These are phyloP conservation scores for Protomyctophum bolini DNA, from an alignment of 2,113 vertebrate genomes.

Conservation along the genomic window DNA sequence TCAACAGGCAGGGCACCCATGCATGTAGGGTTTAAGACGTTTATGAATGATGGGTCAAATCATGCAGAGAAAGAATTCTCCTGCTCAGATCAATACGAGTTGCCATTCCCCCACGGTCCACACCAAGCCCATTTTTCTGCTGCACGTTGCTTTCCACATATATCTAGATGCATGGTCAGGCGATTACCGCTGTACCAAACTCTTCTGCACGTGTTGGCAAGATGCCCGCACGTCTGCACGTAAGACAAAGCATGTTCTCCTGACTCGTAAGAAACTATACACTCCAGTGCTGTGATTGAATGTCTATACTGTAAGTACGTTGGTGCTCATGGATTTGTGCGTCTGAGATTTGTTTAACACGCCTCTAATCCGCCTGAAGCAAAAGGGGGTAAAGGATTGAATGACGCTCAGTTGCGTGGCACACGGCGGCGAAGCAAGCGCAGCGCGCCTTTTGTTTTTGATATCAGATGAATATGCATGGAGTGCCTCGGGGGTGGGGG, in stretches of 20 bases:
- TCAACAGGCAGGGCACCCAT: no score
- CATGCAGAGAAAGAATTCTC: no score
- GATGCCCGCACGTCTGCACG: slow-evolving; percentile 26
- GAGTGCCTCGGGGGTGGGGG: slow-evolving; percentile 60
- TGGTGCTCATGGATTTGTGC: slow-evolving; percentile 60
- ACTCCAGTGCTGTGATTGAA: slow-evolving; percentile 59
- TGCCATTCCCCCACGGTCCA: no score
- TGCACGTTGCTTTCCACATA: no score
- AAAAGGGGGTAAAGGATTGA: slow-evolving; percentile 59
- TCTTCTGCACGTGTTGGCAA: not conserved
- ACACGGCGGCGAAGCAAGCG: slow-evolving; percentile 57
- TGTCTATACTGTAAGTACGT: slow-evolving; percentile 52
- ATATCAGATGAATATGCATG: slow-evolving; percentile 76
- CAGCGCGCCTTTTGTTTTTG: slow-evolving; percentile 74
- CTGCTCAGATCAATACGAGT: no score
- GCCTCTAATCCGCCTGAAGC: slow-evolving; percentile 67
- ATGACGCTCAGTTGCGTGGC: slow-evolving; percentile 55
- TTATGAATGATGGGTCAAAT: no score
- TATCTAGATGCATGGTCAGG: no score
- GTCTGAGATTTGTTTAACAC: slow-evolving; percentile 74
- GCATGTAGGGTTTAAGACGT: no score
- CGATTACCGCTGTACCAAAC: no score
- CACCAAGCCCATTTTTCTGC: no score
- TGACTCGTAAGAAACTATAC: slow-evolving; percentile 36
- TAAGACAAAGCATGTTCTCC: slow-evolving; percentile 28